These are phyloP conservation scores for Cyanoderma ruficeps DNA, from an alignment of 2,113 vertebrate species.

Conservation along the genomic window DNA sequence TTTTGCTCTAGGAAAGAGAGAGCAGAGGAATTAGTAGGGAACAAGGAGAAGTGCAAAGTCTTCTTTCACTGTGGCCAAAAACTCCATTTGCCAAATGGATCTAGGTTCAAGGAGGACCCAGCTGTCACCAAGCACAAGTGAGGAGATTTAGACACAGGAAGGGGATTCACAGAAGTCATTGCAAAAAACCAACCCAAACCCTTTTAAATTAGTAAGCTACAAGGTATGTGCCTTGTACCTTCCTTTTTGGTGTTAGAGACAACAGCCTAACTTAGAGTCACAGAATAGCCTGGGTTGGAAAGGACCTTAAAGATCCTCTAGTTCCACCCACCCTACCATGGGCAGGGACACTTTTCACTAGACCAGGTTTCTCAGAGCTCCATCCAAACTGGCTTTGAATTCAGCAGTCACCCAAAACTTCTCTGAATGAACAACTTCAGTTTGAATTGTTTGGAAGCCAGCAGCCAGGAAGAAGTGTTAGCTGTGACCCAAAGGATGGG, in stretches of 20 bases:
- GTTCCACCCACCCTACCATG: background rate
- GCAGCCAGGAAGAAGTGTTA: background rate
- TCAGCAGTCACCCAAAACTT: background rate
- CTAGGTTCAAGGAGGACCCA: accelerated
- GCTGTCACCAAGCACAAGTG: background rate
- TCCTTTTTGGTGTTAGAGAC: background rate
- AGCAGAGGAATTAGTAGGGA: background rate
- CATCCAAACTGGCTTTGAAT: background rate
- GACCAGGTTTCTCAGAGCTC: background rate
- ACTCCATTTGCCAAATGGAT: background rate
- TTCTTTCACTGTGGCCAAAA: background rate
- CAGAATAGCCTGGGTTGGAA: background rate
- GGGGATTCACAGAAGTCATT: background rate
- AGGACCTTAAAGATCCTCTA: background rate
- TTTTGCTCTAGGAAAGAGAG: background rate
- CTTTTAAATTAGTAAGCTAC: background rate
- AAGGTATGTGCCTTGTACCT: background rate
- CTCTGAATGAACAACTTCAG: background rate
- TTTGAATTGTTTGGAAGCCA: background rate
- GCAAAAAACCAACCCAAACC: background rate
- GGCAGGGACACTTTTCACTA: background rate
- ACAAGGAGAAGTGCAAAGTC: background rate
- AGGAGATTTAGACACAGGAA: background rate
- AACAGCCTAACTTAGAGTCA: background rate
- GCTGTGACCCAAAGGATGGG: background rate